Evolutionary conservation across 2,888 invertebrate species (phyloP), one percentile per base, ranked within the genome.

Genomic region (Oscheius myriophilus): DNA sequence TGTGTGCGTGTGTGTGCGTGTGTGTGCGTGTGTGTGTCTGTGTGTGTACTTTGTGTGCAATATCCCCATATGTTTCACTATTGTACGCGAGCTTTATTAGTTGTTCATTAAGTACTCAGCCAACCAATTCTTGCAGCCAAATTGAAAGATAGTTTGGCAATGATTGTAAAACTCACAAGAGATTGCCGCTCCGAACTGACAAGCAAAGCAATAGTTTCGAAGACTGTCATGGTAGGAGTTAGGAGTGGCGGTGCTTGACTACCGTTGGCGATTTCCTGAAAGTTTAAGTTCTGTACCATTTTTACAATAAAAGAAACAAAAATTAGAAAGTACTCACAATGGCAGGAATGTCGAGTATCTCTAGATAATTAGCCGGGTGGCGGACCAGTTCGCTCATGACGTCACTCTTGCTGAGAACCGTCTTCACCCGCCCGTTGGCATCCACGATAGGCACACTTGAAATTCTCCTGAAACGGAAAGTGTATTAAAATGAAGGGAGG

Each of bases 401-500:
- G 66, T 83, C 82, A 14, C 71, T 70, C 61, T 82, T 75, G n/a
- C 68, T 68, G 23, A 82, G 53, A 25, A 82, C 71, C 7, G 77
- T 78, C 16, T 73, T 69, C 26, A 82, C 64, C 52, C 74, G 67
- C 9, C 77, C 75, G 26, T 75, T 67, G 14, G 63, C 72, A 63
- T 82, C 78, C 25, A 81, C 54, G 1, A 84, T 71, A 16, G 83
- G 82, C 14, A 83, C 59, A 21, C 75, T 78, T 2, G 83, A 82
- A 59, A 81, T 76, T 42, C 78, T 76, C 42, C 73, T 71, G 63
- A 41, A 71, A 25, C 33, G 12, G 12, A 64, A 12, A 33, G 9
- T 33, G 33, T 33, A 6, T 33, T 33, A 33, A 9, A 33, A 33
- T 16, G 45, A n/a, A 26, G 25, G 55, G 12, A 25, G 7, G 9